Conservation (phyloP, 2,113 vertebrate genomes). For the Clarias macrocephalus region DNA sequence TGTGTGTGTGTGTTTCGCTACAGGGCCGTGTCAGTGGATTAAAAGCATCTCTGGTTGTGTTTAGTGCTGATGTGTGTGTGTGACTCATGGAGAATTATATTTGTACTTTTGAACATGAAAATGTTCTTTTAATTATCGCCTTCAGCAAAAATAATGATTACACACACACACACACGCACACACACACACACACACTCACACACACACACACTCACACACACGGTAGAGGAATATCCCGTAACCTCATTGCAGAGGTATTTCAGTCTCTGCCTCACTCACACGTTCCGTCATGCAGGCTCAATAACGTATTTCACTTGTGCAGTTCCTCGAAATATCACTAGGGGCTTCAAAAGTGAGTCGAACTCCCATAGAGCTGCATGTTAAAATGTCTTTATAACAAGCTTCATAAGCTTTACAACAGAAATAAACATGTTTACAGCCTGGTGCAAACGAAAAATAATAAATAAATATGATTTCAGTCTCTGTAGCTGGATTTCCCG, state of each 20-base stretch:
- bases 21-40: background rate
- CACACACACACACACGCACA: background rate
- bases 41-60: background rate
- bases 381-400: no score
- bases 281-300: background rate
- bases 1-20: background rate
- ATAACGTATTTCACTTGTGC: background rate
- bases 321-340: no score
- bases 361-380: no score
- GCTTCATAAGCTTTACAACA: no score
- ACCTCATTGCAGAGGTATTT: background rate
- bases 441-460: no score
- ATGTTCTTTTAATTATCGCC: background rate
- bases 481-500: no score
- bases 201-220: background rate
- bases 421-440: no score
- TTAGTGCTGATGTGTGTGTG: background rate
- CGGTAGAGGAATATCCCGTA: background rate
- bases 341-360: no score
- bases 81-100: conserved; percentile 8
- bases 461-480: no score
- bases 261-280: background rate
- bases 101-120: background rate
- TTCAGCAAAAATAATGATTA: conserved; percentile 4
- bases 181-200: background rate